Base-by-base conservation (phyloP, 2,888 invertebrate genomes). In the Phaedon cochleariae region DNA sequence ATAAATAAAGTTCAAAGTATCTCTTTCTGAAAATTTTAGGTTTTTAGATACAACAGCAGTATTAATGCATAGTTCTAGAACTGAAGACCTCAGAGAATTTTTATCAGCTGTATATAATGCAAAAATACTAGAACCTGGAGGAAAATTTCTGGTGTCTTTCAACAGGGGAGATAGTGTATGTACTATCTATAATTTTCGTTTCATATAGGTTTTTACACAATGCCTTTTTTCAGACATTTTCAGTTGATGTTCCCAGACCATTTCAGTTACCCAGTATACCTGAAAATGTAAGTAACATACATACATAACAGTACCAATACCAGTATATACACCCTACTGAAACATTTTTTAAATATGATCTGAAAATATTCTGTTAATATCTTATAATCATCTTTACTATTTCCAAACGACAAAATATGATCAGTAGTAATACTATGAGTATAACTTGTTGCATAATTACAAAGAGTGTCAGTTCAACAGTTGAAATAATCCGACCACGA, bases 241-340 rank as follows among this genome's bases (percentile, higher is more conserved):
- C 88, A 71, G 91, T 92, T 74, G 90, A 90, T 78, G 89, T 92
- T 75, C 95, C 95, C 26, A 89, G 91, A 81, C 90, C 92, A 77
- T 91, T 90, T 76, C 91, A 92, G 80, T 86, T 98, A 75, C 97
- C 98, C 18, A 95, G 93, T 84, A 96, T 98, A 86, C 97, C 97
- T 59, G 94, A 96, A 85, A 97, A 97, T 88, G 97, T 96, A 85
- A 90, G 93, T 89, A 66, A 55, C 15, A 34, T 12, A 4, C 29
- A 4, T 29, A 4, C 29, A 29, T 29, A 4, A 4, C 41, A 20
- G 34, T 7, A 4, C n/a, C n/a, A 10, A 51, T 22, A 51, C n/a
- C n/a, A n/a, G n/a, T n/a, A n/a, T n/a, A n/a, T n/a, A n/a, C n/a
- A n/a, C n/a, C n/a, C n/a, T n/a, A n/a, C n/a, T n/a, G n/a, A n/a